phyloP scores from a whole-genome alignment of 37 sponge, comb jelly and placozoan genomes.

The Aplysina aerophoba region DNA sequence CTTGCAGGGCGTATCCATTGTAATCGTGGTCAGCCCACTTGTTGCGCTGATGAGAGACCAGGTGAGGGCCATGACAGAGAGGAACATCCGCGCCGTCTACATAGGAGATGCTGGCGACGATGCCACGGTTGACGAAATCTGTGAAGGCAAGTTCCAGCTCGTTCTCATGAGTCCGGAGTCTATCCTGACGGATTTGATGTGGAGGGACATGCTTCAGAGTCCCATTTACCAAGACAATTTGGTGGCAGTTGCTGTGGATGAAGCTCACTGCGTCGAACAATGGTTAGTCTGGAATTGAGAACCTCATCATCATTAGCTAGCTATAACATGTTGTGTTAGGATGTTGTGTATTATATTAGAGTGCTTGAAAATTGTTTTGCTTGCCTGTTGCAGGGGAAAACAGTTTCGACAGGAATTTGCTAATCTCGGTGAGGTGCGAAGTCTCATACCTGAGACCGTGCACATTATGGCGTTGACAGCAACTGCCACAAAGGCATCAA shows the following conservation, averaged over 20 bases:
- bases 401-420: slow-evolving; percentile 27
- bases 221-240: not conserved
- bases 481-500: slow-evolving; percentile 4
- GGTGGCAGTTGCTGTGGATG: not conserved
- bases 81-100: too few species aligned
- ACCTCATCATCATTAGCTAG: too few species aligned
- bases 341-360: too few species aligned
- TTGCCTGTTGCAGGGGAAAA: slow-evolving; percentile 26
- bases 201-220: not conserved
- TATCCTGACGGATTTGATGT: not conserved
- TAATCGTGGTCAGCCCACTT: not conserved
- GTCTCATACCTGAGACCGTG: slow-evolving; percentile 12
- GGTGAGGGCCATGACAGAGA: not conserved
- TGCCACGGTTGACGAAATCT: too few species aligned
- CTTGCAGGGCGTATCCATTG: not conserved
- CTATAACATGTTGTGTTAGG: too few species aligned
- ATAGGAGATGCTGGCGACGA: too few species aligned
- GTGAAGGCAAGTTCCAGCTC: not conserved
- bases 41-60: not conserved
- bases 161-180: not conserved
- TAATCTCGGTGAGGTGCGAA: slow-evolving; percentile 32
- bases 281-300: not conserved
- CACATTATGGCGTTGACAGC: slow-evolving; percentile 44
- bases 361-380: not conserved
- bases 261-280: slow-evolving; percentile 6